Evolutionary conservation across 2,113 vertebrate species (phyloP), one percentile per base, ranked within the genome.

Genomic region (Etheostoma cragini): DNA sequence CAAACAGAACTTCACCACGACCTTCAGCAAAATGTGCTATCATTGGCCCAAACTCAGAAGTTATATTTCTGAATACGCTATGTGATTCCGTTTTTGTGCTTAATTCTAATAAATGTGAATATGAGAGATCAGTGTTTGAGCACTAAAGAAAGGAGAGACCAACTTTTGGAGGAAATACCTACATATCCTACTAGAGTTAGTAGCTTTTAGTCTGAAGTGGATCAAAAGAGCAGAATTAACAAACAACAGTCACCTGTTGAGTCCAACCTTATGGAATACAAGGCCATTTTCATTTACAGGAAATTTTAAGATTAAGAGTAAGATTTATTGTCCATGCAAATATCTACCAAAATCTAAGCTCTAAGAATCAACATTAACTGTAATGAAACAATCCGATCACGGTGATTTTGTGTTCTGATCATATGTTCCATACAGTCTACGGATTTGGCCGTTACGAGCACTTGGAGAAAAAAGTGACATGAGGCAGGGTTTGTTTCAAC

Each of bases 171-270:
- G 58, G 57, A 79, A 45, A 69, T 45, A 49, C 8, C 38, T 7
- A 1, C 17, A 14, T 45, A 12, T 69, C 58, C 57, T 35, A 22
- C 64, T 74, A 80, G 24, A 71, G 24, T 57, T 64, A 75, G 66
- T 53, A 10, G 17, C 24, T 72, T 65, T 65, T 54, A 64, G 17
- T 16, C 46, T 65, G 38, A 38, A n/a, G 26, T 8, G 72, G 72
- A 58, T 80, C 61, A 75, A 45, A 78, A 13, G n/a, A 42, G 67
- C 66, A 75, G 56, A 67, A 67, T 82, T 58, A 54, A 63, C 53
- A 2, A 19, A 16, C 42, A 66, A 47, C 22, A 45, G 17, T 30
- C 1, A 15, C 5, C 21, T 47, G 6, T 42, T 42, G 8, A 66
- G 33, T 69, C 33, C 33, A n/a, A 2, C 1, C 42, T 13, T 0